A percentile compares a stretch with the other conserved stretches of the same genome.
Evolutionary conservation across 2,797 vertebrate genomes (phyloP).

Genomic region (Poecilia wingei): DNA sequence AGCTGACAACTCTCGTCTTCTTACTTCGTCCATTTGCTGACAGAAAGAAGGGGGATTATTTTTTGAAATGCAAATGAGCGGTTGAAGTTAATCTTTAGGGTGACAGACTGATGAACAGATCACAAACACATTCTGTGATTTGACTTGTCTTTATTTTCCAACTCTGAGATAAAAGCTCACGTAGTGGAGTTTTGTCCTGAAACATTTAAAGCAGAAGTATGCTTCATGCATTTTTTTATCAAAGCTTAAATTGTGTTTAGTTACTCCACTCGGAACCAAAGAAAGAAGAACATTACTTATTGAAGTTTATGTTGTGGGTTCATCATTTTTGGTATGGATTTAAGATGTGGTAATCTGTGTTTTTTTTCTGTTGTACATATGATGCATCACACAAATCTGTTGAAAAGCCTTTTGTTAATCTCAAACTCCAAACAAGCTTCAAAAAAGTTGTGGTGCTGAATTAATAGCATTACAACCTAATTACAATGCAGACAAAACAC

Average conservation of each 20-base stretch:
- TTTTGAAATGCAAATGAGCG: slow-evolving; percentile 76
- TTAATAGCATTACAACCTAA: slow-evolving; percentile 32
- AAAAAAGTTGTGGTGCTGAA: slow-evolving; percentile 24
- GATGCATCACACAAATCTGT: slow-evolving; percentile 56
- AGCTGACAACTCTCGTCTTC: slow-evolving; percentile 56
- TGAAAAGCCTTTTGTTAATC: slow-evolving; percentile 38
- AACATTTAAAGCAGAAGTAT: slow-evolving; percentile 33
- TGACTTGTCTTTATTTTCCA: slow-evolving; percentile 42
- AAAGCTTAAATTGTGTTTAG: slow-evolving; percentile 42
- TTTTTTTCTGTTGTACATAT: slow-evolving; percentile 35
- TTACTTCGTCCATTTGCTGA: slow-evolving; percentile 54
- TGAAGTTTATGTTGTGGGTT: slow-evolving; percentile 53
- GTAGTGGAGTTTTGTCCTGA: neutral
- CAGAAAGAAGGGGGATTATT: slow-evolving; percentile 56
- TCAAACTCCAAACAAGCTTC: slow-evolving; percentile 23
- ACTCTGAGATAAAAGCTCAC: slow-evolving; percentile 29
- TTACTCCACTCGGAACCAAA: slow-evolving; percentile 22
- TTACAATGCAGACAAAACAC: slow-evolving; percentile 21
- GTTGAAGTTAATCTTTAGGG: slow-evolving; percentile 65
- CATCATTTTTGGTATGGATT: slow-evolving; percentile 33
- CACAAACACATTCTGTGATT: slow-evolving; percentile 43
- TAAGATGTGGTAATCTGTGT: slow-evolving; percentile 20
- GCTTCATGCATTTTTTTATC: slow-evolving; percentile 36
- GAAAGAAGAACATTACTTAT: slow-evolving; percentile 12
- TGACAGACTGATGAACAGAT: slow-evolving; percentile 55